Percentiles rank a stretch among this genome's conserved stretches.
Conservation (phyloP, 1,140 invertebrate species). For the Macrotrachela quadricornifera region DNA sequence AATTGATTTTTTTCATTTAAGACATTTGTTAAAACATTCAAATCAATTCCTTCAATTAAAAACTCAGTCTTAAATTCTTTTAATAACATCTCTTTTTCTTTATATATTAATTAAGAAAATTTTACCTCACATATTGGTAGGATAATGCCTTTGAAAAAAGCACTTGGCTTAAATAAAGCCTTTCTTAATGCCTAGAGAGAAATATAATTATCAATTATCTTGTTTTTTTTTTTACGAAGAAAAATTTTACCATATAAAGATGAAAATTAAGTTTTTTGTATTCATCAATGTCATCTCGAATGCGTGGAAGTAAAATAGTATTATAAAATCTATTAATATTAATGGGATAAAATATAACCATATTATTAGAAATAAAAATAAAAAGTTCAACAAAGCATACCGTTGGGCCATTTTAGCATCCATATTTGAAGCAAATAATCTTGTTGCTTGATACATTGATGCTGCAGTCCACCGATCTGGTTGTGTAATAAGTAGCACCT, state of each 20-base stretch:
- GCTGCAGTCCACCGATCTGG: conserved; percentile 52
- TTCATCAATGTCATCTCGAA: conserved; percentile 79
- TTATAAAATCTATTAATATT: conserved; percentile 53
- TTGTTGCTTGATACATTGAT: conserved; percentile 77
- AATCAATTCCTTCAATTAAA: too few relatives aligned
- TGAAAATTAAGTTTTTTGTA: conserved; percentile 91
- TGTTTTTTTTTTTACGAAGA: background rate
- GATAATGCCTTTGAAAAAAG: conserved; percentile 94
- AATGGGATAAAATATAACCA: background rate
- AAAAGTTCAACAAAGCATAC: conserved; percentile 13
- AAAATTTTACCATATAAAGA: conserved; percentile 63
- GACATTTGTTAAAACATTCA: too few relatives aligned
- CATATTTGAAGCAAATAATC: conserved; percentile 84
- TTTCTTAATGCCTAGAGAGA: conserved; percentile 52
- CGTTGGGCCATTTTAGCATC: conserved; percentile 86
- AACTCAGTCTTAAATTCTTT: too few relatives aligned
- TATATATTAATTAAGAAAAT: background rate
- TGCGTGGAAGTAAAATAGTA: conserved; percentile 64
- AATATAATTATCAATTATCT: background rate
- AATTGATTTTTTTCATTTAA: too few relatives aligned
- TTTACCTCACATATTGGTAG: conserved; percentile 60
- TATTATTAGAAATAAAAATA: background rate
- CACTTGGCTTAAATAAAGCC: conserved; percentile 80
- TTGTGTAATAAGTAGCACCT: conserved; percentile 54
- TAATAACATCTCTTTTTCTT: too few relatives aligned